phyloP scores from a whole-genome alignment of 2,888 invertebrate genomes.

The Catocala nupta region DNA sequence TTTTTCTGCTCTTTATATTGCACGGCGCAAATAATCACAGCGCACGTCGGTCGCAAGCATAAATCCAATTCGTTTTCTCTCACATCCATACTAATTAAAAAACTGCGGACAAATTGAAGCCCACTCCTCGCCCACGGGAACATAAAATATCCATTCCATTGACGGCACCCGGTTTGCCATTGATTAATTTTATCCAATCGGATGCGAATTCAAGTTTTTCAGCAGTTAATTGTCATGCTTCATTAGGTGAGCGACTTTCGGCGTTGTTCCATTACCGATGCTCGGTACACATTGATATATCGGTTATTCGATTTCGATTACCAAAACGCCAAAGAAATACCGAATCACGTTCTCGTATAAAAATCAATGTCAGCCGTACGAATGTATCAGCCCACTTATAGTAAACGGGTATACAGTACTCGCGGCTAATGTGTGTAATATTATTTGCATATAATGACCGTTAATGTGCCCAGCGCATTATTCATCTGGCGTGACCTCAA shows the following conservation, averaged over 20 bases:
- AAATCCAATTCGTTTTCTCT: constrained; percentile 81
- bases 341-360: constrained; percentile 23
- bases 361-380: constrained; percentile 27
- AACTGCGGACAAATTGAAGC: constrained; percentile 85
- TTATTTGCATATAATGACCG: constrained; percentile 87
- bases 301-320: constrained; percentile 28
- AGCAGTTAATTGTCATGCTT: constrained; percentile 78
- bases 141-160: constrained; percentile 84
- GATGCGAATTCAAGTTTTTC: constrained; percentile 78
- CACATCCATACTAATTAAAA: constrained; percentile 85
- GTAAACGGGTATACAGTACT: constrained; percentile 48
- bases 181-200: constrained; percentile 85
- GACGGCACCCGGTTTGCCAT: constrained; percentile 70
- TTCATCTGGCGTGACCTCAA: constrained; percentile 81
- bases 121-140: constrained; percentile 82
- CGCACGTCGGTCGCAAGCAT: constrained; percentile 62
- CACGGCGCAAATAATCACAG: constrained; percentile 55
- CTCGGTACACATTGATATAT: constrained; percentile 20
- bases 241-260: constrained; percentile 67
- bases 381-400: constrained; percentile 46
- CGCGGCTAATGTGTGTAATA: constrained; percentile 68
- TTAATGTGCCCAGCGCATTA: constrained; percentile 79
- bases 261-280: constrained; percentile 51
- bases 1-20: constrained; percentile 55
- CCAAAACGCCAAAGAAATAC: constrained; percentile 18